Percentiles rank a stretch among this genome's conserved stretches.
Evolutionary conservation across 2,113 vertebrate genomes (phyloP).

Genomic region (Columba janthina): DNA sequence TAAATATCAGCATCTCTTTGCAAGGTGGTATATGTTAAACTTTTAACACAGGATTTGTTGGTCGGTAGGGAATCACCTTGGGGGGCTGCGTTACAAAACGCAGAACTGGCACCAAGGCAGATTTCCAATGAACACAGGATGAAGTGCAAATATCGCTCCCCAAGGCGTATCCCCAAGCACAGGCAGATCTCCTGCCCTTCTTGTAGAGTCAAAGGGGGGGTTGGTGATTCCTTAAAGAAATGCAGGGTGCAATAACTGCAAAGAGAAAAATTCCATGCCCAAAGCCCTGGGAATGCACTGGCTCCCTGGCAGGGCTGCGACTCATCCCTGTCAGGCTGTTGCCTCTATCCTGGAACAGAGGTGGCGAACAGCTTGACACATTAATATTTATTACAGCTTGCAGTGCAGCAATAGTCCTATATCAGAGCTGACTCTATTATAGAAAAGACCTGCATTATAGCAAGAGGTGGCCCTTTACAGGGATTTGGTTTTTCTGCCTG

Average conservation of each 20-base stretch:
- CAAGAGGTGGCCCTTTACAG: conserved; percentile 14
- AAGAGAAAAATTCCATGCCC: background rate
- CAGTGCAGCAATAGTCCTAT: conserved; percentile 28
- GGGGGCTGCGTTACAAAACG: background rate
- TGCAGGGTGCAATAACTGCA: background rate
- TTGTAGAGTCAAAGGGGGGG: background rate
- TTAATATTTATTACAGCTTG: conserved; percentile 63
- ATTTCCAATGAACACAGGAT: background rate
- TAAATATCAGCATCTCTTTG: background rate
- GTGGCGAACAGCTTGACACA: background rate
- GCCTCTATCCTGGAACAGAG: conserved; percentile 18
- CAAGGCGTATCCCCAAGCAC: background rate
- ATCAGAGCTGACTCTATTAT: conserved; percentile 29
- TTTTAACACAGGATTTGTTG: background rate
- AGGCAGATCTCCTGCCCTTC: background rate
- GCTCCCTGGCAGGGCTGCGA: background rate
- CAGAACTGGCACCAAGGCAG: background rate
- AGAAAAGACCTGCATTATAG: conserved; percentile 47
- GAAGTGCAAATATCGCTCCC: conserved; percentile 23
- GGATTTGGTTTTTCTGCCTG: conserved; percentile 16
- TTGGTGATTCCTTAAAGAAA: background rate
- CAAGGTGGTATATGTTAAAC: background rate
- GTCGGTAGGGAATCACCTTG: conserved; percentile 49
- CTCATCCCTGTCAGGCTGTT: background rate
- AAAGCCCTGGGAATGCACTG: background rate